These are phyloP conservation scores for Amiota minor DNA, from an alignment of 2,888 invertebrate species.

Conservation along the genomic window DNA sequence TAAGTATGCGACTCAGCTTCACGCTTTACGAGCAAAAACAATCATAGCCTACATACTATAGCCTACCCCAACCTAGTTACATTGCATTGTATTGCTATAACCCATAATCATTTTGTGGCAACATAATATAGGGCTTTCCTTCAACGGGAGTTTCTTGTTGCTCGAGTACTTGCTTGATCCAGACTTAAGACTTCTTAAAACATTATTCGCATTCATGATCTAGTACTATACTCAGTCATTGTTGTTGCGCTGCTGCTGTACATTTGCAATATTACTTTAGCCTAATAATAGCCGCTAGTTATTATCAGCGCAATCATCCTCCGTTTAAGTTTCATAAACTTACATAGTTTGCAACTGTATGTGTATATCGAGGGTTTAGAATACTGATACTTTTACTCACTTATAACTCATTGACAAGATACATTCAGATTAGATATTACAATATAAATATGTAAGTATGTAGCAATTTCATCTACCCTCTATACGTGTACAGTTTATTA, in stretches of 20 bases:
- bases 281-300: slow-evolving; percentile 50
- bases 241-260: neutral
- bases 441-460: no score
- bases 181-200: slow-evolving; percentile 21
- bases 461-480: no score
- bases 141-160: slow-evolving; percentile 11
- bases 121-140: slow-evolving; percentile 21
- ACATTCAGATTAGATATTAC: no score
- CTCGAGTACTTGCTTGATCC: slow-evolving; percentile 12
- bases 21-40: slow-evolving; percentile 24
- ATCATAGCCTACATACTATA: slow-evolving; percentile 26
- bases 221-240: neutral
- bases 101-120: slow-evolving; percentile 30
- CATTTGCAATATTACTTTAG: slow-evolving; percentile 21
- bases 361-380: no score
- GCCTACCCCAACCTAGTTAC: no score
- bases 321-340: neutral
- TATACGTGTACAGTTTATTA: no score
- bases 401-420: no score
- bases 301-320: slow-evolving; percentile 25
- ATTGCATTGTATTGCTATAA: neutral
- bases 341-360: neutral
- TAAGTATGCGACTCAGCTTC: slow-evolving; percentile 4
- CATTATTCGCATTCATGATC: slow-evolving; percentile 12
- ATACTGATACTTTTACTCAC: no score